Evolutionary conservation across 2,888 invertebrate species (phyloP).

Genomic region (Diloba caeruleocephala): DNA sequence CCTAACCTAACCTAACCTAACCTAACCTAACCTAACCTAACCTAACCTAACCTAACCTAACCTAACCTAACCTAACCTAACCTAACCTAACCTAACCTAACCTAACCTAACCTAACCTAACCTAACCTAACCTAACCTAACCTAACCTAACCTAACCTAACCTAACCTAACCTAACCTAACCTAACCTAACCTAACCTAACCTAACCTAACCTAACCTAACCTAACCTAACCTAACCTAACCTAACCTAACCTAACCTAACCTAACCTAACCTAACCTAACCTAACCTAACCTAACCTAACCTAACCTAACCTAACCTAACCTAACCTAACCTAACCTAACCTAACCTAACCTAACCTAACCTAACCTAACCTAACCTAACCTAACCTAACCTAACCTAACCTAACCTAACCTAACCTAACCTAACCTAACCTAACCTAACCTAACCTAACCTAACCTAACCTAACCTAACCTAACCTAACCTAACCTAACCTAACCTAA

Average conservation of each 20-base stretch:
- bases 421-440: constrained; percentile 26
- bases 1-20: too few species aligned
- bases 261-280: too few species aligned
- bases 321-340: too few species aligned
- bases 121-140: constrained; percentile 42
- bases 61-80: too few species aligned
- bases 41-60: too few species aligned
- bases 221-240: constrained; percentile 52
- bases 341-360: constrained; percentile 30
- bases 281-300: constrained; percentile 53
- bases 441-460: constrained; percentile 32
- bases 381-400: constrained; percentile 45
- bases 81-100: constrained; percentile 15
- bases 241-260: constrained; percentile 57
- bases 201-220: constrained; percentile 35
- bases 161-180: constrained; percentile 26
- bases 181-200: constrained; percentile 40
- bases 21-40: too few species aligned
- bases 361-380: constrained; percentile 23
- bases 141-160: constrained; percentile 36
- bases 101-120: constrained; percentile 40
- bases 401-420: constrained; percentile 48
- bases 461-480: constrained; percentile 19
- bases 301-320: constrained; percentile 58
- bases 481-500: constrained; percentile 36